Percentiles rank a stretch among this genome's conserved stretches.
Conservation (phyloP, 2,888 invertebrate species). For the Pomacea canaliculata region DNA sequence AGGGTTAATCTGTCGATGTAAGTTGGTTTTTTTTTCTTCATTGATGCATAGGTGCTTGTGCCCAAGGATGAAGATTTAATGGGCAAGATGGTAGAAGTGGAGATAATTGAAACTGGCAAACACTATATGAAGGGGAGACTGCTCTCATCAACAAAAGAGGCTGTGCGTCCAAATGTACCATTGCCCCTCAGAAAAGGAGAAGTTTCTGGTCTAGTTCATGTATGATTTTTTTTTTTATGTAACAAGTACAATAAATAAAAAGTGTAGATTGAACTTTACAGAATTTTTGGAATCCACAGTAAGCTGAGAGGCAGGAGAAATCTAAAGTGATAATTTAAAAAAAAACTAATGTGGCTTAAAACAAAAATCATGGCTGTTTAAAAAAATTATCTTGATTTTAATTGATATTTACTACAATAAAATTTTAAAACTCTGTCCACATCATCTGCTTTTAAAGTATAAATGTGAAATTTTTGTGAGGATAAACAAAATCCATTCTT, state of each 20-base stretch:
- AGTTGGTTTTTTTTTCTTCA: too few species aligned
- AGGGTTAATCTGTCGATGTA: background rate
- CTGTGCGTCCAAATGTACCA: slow-evolving; percentile 53
- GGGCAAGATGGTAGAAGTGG: slow-evolving; percentile 86
- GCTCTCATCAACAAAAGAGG: slow-evolving; percentile 39
- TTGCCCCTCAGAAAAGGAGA: slow-evolving; percentile 60
- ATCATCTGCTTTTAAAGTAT: too few species aligned
- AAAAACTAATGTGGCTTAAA: too few species aligned
- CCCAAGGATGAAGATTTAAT: slow-evolving; percentile 83
- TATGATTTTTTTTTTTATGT: background rate
- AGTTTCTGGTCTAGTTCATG: slow-evolving; percentile 53
- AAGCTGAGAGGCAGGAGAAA: background rate
- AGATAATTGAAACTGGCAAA: slow-evolving; percentile 74
- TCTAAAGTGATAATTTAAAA: background rate
- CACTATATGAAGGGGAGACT: slow-evolving; percentile 69
- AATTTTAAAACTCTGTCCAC: too few species aligned
- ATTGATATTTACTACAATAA: too few species aligned
- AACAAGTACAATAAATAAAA: background rate
- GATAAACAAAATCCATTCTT: too few species aligned
- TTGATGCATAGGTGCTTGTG: slow-evolving; percentile 76
- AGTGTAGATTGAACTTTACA: background rate
- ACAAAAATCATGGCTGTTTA: too few species aligned
- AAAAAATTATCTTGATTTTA: too few species aligned
- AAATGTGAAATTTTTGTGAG: too few species aligned
- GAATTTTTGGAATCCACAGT: background rate